Evolutionary conservation across 2,888 invertebrate species (phyloP), one percentile per base, ranked within the genome.

Genomic region (Suillia variegata): DNA sequence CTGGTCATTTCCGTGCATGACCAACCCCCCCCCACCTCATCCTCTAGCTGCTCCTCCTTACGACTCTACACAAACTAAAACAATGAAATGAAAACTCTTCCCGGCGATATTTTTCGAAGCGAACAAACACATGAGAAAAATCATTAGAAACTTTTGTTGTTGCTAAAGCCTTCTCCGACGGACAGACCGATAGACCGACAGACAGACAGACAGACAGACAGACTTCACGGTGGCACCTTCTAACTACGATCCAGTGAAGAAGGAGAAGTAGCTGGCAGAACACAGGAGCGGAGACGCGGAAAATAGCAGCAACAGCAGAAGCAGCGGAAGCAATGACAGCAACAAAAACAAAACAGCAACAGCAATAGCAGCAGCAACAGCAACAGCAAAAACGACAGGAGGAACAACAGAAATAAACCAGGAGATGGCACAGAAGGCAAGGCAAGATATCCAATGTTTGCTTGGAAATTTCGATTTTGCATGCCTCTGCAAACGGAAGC

Each of bases 71-170:
- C 59, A 59, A 65, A 66, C 63, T 54, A 53, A 42, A 51, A 67
- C 53, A 64, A 59, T 57, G 45, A 22, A 50, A 15, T 5, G 15
- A 21, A 10, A 31, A 13, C 38, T 38, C 38, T 38, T 38, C 38
- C 38, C n/a, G 38, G 38, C 38, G 38, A 22, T 18, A 47, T 47
- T 13, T 20, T n/a, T 34, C n/a, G n/a, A 15, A 38, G 17, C 71
- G 63, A 66, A 69, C 71, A 71, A 73, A 75, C 72, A 75, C 62
- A 69, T n/a, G 66, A 69, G 73, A 74, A 73, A 74, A 74, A 74
- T 76, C 74, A 76, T 76, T 74, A 76, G 76, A 73, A 76, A 66
- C 75, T 69, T 76, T 74, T 76, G 75, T 74, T n/a, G n/a, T n/a
- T n/a, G n/a, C n/a, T n/a, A 64, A 64, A 63, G 63, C 74, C 38